Conservation (phyloP, 2,888 invertebrate species). For the Xestobium rufovillosum region DNA sequence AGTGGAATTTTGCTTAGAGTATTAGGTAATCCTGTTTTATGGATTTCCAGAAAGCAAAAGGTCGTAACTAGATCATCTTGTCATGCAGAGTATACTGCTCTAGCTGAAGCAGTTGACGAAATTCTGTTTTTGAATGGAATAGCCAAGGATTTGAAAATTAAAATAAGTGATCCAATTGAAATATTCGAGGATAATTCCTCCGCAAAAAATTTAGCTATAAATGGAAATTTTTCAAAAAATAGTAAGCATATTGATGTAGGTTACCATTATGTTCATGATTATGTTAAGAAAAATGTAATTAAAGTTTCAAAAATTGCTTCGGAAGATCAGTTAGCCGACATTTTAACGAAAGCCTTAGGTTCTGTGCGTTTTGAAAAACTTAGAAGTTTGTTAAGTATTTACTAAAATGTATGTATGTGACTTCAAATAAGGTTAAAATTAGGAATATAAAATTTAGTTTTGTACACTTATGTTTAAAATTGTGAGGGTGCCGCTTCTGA, state of each 20-base stretch:
- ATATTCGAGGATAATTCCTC: constrained; percentile 14
- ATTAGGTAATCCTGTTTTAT: constrained; percentile 11
- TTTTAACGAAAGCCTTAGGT: constrained; percentile 7
- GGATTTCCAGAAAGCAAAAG: constrained; percentile 13
- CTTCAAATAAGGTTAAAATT: no score
- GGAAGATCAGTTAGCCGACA: constrained; percentile 4
- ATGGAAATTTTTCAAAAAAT: constrained; percentile 12
- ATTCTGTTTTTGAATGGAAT: constrained; percentile 10
- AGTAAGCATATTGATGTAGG: constrained; percentile 12
- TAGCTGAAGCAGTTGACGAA: constrained; percentile 9
- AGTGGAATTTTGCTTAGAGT: constrained; percentile 12
- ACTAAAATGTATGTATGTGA: no score
- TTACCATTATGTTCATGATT: constrained; percentile 12
- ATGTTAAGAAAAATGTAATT: constrained; percentile 4
- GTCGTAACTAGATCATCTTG: constrained; percentile 12
- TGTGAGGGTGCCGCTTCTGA: no score
- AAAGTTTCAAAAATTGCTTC: constrained; percentile 13
- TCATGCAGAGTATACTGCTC: constrained; percentile 14
- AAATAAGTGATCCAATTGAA: constrained; percentile 7
- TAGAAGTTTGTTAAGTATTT: constrained; percentile 6
- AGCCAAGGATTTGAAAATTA: constrained; percentile 1
- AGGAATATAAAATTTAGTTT: no score
- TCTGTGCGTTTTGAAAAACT: neutral
- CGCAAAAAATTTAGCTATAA: constrained; percentile 11
- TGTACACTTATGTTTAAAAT: no score